Percentiles rank a stretch among this genome's conserved stretches.
These are phyloP conservation scores for Drosophila kuntzei DNA, from an alignment of 2,888 invertebrate genomes.

Conservation along the genomic window DNA sequence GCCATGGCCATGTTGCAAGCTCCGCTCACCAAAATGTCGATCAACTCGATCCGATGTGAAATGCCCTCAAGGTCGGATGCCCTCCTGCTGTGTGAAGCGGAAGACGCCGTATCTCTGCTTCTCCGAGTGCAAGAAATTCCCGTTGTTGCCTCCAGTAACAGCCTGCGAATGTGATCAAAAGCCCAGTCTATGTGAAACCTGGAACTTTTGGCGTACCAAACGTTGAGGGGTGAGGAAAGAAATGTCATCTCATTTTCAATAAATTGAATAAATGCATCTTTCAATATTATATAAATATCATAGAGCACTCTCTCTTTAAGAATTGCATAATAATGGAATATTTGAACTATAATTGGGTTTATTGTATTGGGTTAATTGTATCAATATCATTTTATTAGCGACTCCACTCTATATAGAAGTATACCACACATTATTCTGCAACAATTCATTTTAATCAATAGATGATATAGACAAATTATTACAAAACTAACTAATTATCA, in stretches of 20 bases:
- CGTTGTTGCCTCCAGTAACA: not conserved
- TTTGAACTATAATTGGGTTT: not conserved
- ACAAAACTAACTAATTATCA: not conserved
- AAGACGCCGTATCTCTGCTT: constrained; percentile 46
- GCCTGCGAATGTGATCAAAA: constrained; percentile 38
- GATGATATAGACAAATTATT: not conserved
- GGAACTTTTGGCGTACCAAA: constrained; percentile 25
- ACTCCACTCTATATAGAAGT: not conserved
- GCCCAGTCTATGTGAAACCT: constrained; percentile 41
- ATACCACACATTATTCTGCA: not conserved
- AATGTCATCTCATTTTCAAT: not conserved
- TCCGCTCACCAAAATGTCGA: constrained; percentile 21
- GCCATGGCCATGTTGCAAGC: constrained; percentile 45
- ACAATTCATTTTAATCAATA: not conserved
- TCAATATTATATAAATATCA: not conserved
- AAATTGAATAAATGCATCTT: not conserved
- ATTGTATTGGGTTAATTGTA: no score
- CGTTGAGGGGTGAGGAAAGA: constrained; percentile 10
- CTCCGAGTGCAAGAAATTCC: constrained; percentile 48
- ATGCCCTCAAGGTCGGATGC: not conserved
- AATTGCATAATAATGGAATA: not conserved
- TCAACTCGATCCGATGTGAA: not conserved
- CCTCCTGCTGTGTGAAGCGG: constrained; percentile 40
- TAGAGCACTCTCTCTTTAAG: not conserved
- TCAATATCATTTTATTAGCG: not conserved